Evolutionary conservation across 2,113 vertebrate species (phyloP).

Genomic region (Oryzias curvinotus): DNA sequence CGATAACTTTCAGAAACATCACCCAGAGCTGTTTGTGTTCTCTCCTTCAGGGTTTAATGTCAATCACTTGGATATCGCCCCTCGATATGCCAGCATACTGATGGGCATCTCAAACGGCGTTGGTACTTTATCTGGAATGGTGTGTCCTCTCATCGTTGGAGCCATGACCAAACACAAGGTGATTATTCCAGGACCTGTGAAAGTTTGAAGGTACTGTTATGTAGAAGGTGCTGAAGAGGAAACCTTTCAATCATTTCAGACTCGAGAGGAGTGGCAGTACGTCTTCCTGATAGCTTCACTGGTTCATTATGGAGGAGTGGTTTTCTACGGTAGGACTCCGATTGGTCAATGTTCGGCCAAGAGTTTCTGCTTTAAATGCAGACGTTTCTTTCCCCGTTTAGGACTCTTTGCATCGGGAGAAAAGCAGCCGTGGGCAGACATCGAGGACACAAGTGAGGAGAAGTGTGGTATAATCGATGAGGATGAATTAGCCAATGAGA

Average conservation of each 20-base stretch:
- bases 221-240: background rate
- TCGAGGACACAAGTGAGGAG: conserved; percentile 95
- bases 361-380: background rate
- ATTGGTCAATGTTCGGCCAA: background rate
- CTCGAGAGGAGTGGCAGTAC: conserved; percentile 89
- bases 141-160: conserved; percentile 91
- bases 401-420: conserved; percentile 97
- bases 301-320: conserved; percentile 82
- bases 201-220: background rate
- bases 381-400: conserved; percentile 60
- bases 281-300: conserved; percentile 91
- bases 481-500: conserved; percentile 97
- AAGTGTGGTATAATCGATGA: conserved; percentile 97
- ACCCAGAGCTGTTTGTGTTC: conserved; percentile 2
- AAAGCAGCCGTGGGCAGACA: conserved; percentile 96
- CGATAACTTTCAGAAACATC: background rate
- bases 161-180: conserved; percentile 98
- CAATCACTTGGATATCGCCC: conserved; percentile 91
- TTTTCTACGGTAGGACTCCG: conserved; percentile 76
- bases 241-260: conserved; percentile 65
- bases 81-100: conserved; percentile 91
- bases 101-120: conserved; percentile 95
- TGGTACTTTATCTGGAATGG: conserved; percentile 91
- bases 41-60: conserved; percentile 85
- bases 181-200: background rate